These are phyloP conservation scores for Tachycineta bicolor DNA, from an alignment of 2,113 vertebrate species.

Conservation along the genomic window DNA sequence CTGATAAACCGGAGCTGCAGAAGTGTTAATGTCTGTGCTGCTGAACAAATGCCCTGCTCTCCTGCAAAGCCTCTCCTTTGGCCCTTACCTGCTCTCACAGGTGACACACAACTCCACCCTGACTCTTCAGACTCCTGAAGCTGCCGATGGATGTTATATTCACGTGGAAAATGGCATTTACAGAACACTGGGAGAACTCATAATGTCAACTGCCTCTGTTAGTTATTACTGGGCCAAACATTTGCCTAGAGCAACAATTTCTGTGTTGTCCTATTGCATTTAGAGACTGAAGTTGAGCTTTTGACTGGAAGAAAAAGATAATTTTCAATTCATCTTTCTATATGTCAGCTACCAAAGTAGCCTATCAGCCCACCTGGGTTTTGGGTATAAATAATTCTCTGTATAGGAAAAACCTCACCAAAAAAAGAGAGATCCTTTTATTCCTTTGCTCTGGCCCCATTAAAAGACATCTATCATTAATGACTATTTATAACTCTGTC, in stretches of 20 bases:
- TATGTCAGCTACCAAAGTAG: background rate
- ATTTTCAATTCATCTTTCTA: background rate
- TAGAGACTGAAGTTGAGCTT: background rate
- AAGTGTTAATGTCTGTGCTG: background rate
- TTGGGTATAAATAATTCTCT: background rate
- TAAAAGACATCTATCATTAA: slow-evolving; percentile 33
- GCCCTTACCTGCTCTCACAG: background rate
- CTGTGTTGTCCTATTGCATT: background rate
- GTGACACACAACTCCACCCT: background rate
- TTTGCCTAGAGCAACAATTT: background rate
- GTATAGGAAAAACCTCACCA: background rate
- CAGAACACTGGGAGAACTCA: background rate
- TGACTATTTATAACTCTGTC: slow-evolving; percentile 10
- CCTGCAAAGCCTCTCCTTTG: background rate
- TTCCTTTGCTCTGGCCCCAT: background rate
- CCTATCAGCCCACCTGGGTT: background rate
- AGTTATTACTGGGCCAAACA: background rate
- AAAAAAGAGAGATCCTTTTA: background rate
- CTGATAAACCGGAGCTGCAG: background rate
- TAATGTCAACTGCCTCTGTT: background rate
- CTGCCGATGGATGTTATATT: background rate
- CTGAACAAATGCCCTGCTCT: background rate
- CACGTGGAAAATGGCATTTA: background rate
- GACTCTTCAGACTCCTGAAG: background rate
- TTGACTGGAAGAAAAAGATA: background rate